Conservation (phyloP, 2,797 vertebrate species). For the Botia almorhae region DNA sequence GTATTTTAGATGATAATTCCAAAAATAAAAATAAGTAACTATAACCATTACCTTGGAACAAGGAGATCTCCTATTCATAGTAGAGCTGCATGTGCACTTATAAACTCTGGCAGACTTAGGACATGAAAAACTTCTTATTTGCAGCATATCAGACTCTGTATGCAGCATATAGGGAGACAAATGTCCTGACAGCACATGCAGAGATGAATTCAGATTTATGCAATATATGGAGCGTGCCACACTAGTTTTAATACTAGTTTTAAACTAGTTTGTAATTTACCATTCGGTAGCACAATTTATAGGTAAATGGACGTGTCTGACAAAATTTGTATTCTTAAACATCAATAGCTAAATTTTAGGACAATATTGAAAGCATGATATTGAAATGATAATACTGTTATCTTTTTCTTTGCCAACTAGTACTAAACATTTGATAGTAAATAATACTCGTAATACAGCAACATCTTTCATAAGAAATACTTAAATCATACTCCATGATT, state of each 20-base stretch:
- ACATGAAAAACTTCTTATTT: background rate
- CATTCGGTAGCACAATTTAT: background rate
- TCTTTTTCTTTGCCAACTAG: no score
- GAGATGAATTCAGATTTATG: constrained; percentile 25
- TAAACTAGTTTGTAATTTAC: no score
- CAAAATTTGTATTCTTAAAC: no score
- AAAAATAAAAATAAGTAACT: background rate
- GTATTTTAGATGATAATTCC: background rate
- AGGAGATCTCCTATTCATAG: background rate
- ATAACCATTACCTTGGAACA: background rate
- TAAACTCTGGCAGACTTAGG: background rate
- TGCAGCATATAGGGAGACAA: constrained; percentile 3
- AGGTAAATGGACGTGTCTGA: no score
- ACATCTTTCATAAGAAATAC: no score
- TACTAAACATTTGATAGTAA: no score
- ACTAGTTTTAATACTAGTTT: constrained; percentile 20
- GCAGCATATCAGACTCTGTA: background rate
- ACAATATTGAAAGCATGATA: no score
- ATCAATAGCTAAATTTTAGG: no score
- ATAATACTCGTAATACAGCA: no score
- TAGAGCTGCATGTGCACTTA: background rate
- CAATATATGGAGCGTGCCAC: constrained; percentile 12
- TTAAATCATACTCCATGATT: no score
- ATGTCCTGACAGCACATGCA: constrained; percentile 10
- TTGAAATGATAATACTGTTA: no score